Base-by-base conservation (phyloP, 1,140 invertebrate genomes). In the Metaphire vulgaris region DNA sequence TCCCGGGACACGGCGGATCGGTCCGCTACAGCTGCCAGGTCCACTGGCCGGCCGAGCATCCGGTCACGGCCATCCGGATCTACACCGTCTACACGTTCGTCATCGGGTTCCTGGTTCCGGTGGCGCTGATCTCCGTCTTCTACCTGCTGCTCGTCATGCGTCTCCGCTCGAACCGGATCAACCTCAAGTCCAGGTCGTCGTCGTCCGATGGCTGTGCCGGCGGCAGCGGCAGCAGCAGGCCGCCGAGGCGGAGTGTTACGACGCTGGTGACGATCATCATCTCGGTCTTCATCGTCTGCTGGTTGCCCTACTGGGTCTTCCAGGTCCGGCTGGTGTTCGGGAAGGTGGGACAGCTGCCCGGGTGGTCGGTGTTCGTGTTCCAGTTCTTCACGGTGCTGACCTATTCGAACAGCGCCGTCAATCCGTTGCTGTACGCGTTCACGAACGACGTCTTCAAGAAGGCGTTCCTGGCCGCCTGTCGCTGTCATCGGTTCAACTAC, bases 251-350 rank as follows among this genome's bases (percentile, higher is more conserved):
- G 26, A 95, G 95, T 83, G 94, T 97, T 0, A 98, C 96, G 0
- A 93, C 94, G 78, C 85, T 99, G 79, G 96, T 99, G 0, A 87
- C 99, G 1, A 97, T 95, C 0, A 95, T 98, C 12, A 95, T 98
- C 76, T 92, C 94, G 0, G 95, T 98, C 0, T 99, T 99, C 85
- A 91, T 99, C 0, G 86, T 96, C 28, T 99, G 97, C 86, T 99
- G 96, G 96, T 86, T 96, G 31, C 96, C 96, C 0, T 97, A 97
- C 83, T 98, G 96, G 96, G 89, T 95, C 1, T 92, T 91, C 0
- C 91, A 92, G 80, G 81, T 90, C 69, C n/a, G 28, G 12, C 28
- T 78, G 28, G 34, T 68, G 65, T 30, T 56, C 33, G 31, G 14
- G 26, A 21, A 29, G 21, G 64, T 14, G 26, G 41, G 32, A 1